These are phyloP conservation scores for Bovichtus diacanthus DNA, from an alignment of 2,797 vertebrate genomes.

Conservation along the genomic window DNA sequence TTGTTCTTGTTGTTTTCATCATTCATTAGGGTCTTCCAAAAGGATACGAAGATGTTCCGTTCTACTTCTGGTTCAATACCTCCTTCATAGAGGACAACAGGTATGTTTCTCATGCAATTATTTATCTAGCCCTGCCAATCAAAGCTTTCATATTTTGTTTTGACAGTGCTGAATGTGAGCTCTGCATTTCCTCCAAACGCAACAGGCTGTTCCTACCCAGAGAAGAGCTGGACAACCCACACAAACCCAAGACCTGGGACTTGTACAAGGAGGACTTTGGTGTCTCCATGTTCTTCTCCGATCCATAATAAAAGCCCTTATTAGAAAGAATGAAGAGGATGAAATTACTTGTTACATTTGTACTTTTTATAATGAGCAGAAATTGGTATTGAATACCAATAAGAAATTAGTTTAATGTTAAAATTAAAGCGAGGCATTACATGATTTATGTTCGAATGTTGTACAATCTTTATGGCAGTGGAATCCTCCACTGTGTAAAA, in stretches of 20 bases:
- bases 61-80: slow-evolving; percentile 98
- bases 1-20: not conserved
- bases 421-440: not conserved
- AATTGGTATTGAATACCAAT: slow-evolving; percentile 27
- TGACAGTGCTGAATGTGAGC: not conserved
- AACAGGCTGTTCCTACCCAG: slow-evolving; percentile 91
- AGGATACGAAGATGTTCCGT: slow-evolving; percentile 93
- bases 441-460: not conserved
- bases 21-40: slow-evolving; percentile 89
- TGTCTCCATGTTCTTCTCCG: slow-evolving; percentile 89
- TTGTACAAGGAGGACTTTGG: slow-evolving; percentile 92
- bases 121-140: not conserved
- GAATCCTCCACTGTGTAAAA: not conserved
- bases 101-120: slow-evolving; percentile 74
- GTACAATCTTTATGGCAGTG: not conserved
- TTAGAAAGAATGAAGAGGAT: not conserved
- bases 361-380: slow-evolving; percentile 7
- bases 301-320: slow-evolving; percentile 71
- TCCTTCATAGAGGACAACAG: slow-evolving; percentile 91
- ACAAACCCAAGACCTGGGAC: slow-evolving; percentile 94
- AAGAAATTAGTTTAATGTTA: not conserved
- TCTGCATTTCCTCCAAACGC: not conserved
- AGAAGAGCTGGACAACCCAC: slow-evolving; percentile 94
- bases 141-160: rapidly evolving
- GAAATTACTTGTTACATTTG: slow-evolving; percentile 1